phyloP scores from a whole-genome alignment of 2,113 vertebrate species.

The Laticauda laticaudata region DNA sequence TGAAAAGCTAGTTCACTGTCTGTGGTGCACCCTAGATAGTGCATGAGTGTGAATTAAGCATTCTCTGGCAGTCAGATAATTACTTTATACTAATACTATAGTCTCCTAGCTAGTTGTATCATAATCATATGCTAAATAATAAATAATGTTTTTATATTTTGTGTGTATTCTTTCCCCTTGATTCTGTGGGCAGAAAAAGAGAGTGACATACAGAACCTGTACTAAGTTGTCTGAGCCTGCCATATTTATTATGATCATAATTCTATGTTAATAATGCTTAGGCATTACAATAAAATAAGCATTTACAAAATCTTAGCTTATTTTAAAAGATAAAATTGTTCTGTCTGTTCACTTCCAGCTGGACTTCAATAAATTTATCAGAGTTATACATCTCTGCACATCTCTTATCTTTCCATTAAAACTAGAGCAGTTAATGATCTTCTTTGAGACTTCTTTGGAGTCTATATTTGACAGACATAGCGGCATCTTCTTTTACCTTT shows the following conservation, averaged over 20 bases:
- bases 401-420: background rate
- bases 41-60: background rate
- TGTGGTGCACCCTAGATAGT: background rate
- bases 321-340: background rate
- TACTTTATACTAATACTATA: background rate
- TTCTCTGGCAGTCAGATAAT: background rate
- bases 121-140: background rate
- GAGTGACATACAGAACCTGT: background rate
- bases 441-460: too few species aligned
- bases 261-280: background rate
- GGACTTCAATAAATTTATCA: background rate
- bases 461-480: too few species aligned
- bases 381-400: background rate
- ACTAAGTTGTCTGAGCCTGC: background rate
- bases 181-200: background rate
- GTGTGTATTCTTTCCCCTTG: background rate
- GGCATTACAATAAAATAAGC: background rate
- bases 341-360: background rate
- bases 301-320: background rate
- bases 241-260: background rate
- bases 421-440: background rate
- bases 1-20: background rate
- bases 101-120: background rate
- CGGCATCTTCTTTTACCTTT: background rate
- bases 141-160: background rate